A percentile compares a stretch with the other conserved stretches of the same genome.
phyloP scores from a whole-genome alignment of 1,140 invertebrate species.

The Lerema accius region DNA sequence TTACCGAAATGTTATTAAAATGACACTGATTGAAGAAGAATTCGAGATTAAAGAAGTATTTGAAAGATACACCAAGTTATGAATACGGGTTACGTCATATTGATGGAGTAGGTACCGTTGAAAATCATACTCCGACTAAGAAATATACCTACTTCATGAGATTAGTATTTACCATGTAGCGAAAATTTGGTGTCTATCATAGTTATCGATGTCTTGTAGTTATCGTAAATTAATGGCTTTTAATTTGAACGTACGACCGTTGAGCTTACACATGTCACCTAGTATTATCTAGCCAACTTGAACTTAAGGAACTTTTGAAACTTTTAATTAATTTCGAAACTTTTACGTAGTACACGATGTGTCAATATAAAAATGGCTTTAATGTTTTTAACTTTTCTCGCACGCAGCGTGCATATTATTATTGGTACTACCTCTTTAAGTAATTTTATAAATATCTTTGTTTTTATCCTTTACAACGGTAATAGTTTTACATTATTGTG shows the following conservation, averaged over 20 bases:
- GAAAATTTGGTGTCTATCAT: background rate
- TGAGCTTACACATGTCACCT: too few relatives aligned
- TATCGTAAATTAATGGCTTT: background rate
- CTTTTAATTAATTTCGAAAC: background rate
- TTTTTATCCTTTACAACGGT: background rate
- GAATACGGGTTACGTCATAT: too few relatives aligned
- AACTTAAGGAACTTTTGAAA: background rate
- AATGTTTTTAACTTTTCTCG: conserved; percentile 27
- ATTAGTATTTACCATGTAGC: too few relatives aligned
- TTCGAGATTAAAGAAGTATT: too few relatives aligned
- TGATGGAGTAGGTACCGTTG: too few relatives aligned
- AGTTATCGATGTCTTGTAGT: conserved; percentile 7
- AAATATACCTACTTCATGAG: too few relatives aligned
- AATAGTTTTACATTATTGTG: background rate
- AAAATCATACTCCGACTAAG: too few relatives aligned
- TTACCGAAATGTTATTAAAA: too few relatives aligned
- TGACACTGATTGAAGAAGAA: too few relatives aligned
- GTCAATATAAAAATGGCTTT: conserved; percentile 50
- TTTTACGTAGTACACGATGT: conserved; percentile 21
- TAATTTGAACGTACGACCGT: too few relatives aligned
- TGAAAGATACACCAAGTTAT: too few relatives aligned
- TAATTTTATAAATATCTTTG: background rate
- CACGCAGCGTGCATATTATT: conserved; percentile 8
- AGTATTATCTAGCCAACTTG: too few relatives aligned
- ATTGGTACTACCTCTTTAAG: background rate